Conservation (phyloP, 2,113 vertebrate genomes). For the Prionailurus bengalensis region DNA sequence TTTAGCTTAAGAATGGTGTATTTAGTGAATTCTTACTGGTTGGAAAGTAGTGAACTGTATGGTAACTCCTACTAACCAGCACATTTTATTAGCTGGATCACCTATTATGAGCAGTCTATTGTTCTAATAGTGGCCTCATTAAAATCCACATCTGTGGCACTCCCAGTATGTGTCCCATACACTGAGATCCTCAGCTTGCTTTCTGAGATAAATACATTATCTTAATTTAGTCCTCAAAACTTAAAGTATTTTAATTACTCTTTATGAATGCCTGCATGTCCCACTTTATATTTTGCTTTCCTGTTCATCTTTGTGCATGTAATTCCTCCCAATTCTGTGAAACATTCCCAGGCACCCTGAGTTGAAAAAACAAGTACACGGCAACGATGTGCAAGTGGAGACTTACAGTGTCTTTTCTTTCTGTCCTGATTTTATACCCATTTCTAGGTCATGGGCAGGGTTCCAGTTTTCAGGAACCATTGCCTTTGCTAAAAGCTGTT, state of each 20-base stretch:
- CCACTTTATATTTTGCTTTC: background rate
- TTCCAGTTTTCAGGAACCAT: background rate
- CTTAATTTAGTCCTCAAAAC: conserved; percentile 1
- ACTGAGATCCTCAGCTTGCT: background rate
- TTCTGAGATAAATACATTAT: background rate
- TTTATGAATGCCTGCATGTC: background rate
- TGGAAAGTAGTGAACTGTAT: background rate
- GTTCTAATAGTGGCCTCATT: background rate
- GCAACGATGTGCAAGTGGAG: background rate
- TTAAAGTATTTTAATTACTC: background rate
- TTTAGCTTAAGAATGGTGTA: background rate
- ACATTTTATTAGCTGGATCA: background rate
- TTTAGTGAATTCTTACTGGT: background rate
- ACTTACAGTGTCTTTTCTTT: background rate
- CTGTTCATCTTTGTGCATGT: background rate
- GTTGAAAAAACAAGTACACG: background rate
- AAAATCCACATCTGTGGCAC: background rate
- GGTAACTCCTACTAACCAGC: background rate
- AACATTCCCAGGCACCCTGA: background rate
- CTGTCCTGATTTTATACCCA: background rate
- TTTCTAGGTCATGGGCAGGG: conserved; percentile 36
- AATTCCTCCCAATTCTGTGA: background rate
- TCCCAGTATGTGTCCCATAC: background rate
- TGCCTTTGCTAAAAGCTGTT: background rate
- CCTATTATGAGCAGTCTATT: background rate